Evolutionary conservation across 2,888 invertebrate species (phyloP).

Genomic region (Sphaeridia pumilis): DNA sequence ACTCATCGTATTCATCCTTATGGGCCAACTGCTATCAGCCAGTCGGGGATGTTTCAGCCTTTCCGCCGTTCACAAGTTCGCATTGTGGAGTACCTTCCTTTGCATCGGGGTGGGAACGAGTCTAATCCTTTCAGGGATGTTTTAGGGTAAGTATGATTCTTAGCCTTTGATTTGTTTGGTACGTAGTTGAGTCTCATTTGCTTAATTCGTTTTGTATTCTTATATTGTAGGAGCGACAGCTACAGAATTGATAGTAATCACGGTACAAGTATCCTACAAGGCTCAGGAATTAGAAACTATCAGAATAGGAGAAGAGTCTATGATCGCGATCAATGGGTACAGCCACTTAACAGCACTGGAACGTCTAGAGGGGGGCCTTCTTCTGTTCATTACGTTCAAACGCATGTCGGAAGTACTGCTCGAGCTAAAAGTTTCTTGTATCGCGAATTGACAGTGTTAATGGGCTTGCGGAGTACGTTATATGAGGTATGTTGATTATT

Average conservation of each 20-base stretch:
- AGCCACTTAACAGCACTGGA: constrained; percentile 26
- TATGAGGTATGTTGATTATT: constrained; percentile 17
- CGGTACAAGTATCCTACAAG: too few species aligned
- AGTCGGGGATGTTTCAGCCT: not conserved
- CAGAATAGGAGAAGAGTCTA: constrained; percentile 32
- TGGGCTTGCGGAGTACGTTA: constrained; percentile 40
- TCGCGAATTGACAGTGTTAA: constrained; percentile 66
- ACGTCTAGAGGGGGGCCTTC: constrained; percentile 25
- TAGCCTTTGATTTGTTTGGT: not conserved
- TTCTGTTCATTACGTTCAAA: constrained; percentile 29
- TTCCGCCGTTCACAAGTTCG: constrained; percentile 7
- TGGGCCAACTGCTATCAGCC: constrained; percentile 2
- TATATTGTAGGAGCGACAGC: too few species aligned
- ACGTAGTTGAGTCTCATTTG: too few species aligned
- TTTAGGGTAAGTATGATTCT: constrained; percentile 6
- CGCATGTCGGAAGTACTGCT: constrained; percentile 64
- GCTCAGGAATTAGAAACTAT: constrained; percentile 25
- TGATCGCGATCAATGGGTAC: constrained; percentile 32
- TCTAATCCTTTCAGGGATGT: constrained; percentile 9
- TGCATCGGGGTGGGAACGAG: not conserved
- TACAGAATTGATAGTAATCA: too few species aligned
- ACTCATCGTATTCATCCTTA: constrained; percentile 15
- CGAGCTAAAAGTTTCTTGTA: constrained; percentile 79
- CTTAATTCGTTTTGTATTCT: too few species aligned
- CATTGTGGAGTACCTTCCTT: constrained; percentile 12